A percentile compares a stretch with the other conserved stretches of the same genome.
These are phyloP conservation scores for Crambe crambe DNA, from an alignment of 37 sponge, comb jelly and placozoan species.

Conservation along the genomic window DNA sequence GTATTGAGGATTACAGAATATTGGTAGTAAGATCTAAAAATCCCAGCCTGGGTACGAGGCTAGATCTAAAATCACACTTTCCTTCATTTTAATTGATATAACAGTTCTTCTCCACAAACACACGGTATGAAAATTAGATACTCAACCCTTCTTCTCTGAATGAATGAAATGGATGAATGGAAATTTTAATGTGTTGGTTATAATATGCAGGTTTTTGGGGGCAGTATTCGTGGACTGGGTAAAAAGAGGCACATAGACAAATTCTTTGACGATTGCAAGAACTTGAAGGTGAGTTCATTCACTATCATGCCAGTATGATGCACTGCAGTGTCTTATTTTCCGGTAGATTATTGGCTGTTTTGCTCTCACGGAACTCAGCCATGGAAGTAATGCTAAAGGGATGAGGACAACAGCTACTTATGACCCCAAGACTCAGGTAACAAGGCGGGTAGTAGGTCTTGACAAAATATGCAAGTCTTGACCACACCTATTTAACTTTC, in stretches of 20 bases:
- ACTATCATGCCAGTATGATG: neutral
- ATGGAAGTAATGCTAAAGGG: constrained; percentile 89
- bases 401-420: constrained; percentile 96
- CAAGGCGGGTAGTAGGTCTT: neutral
- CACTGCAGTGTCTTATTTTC: neutral
- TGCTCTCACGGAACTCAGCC: constrained; percentile 93
- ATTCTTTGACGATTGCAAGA: constrained; percentile 4
- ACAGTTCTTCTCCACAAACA: too few relatives aligned
- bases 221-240: constrained; percentile 17
- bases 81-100: too few relatives aligned
- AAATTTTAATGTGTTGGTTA: too few relatives aligned
- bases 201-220: constrained; percentile 44
- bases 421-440: constrained; percentile 83
- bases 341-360: constrained; percentile 90
- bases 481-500: neutral
- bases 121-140: too few relatives aligned
- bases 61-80: too few relatives aligned
- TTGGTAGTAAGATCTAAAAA: too few relatives aligned
- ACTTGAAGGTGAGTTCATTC: constrained; percentile 20
- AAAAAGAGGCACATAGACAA: neutral
- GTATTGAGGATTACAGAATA: too few relatives aligned
- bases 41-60: too few relatives aligned
- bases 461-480: neutral
- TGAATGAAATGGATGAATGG: too few relatives aligned
- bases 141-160: too few relatives aligned